Base-by-base conservation (phyloP, 2,888 invertebrate species). In the Drosophila atripex region DNA sequence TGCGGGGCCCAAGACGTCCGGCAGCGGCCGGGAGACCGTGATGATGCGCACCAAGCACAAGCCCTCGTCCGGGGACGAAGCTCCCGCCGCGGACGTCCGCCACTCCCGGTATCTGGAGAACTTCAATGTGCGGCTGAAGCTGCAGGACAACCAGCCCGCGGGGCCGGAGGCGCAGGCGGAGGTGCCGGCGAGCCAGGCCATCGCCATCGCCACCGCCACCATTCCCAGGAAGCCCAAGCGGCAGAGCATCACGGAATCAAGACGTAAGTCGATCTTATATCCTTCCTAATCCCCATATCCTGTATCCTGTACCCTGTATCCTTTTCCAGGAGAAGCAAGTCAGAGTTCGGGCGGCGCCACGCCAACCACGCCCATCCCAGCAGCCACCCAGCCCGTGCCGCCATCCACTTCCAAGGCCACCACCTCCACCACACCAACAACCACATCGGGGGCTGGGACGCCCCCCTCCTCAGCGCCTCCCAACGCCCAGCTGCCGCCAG, bases 91-190 rank as follows among this genome's bases (percentile, higher is more conserved):
- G n/a, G 86, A 84, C 54, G 70, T 88, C 11, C 87, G 92, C 0
- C 91, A 92, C 52, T 92, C 92, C 1, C 86, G 90, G 8, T 91
- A 91, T 49, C 78, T 91, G 32, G 91, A 92, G 72, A 91, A 85
- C 64, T 91, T 92, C 57, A 91, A 92, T 71, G 90, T 91, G 41
- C 90, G 90, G 38, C 89, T 89, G 41, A 90, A 90, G 63, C 88
- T 89, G 46, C 90, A 90, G 32, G 91, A 90, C 55, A 89, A 90
- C 55, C 78, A 89, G 18, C 63, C 88, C 58, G 32, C 3, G 7
- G 55, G 46, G 1, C 25, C 28, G 21, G 47, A 49, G 30, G 28
- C 12, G 7, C 23, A 50, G 1, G 30, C 28, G 21, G 47, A 49
- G 30, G 28, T 21, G 7, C 23, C 21, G 14, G 14, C 38, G 14